Base-by-base conservation (phyloP, 2,113 vertebrate species). In the Erpornis zantholeuca region DNA sequence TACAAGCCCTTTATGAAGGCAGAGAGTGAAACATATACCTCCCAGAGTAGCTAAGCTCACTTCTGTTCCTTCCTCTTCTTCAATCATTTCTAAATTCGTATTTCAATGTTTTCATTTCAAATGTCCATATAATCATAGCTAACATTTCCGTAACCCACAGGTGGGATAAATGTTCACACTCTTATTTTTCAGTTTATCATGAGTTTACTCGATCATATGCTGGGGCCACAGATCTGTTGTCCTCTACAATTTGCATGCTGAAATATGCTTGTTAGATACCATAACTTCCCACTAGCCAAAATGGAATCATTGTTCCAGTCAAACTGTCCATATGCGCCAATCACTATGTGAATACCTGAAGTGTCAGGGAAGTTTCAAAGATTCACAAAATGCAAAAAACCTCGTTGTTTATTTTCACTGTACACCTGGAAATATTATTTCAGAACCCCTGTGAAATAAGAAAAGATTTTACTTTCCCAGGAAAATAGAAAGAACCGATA, bases 111-210 rank as follows among this genome's bases (percentile, higher is more conserved):
- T 38, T 50, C 14, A 40, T 64, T 68, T 68, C 27, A 69, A 44
- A 49, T 77, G 72, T 68, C 49, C 14, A 6, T 56, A 35, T 38
- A 38, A 27, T 40, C 31, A 12, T 36, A 64, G n/a, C 4, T 84
- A 72, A 12, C 4, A 40, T 3, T 84, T 54, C 22, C 2, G 8
- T 23, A 68, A 25, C 6, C 35, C 31, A 45, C 0, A 0, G 44
- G 8, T 40, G 4, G 25, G 11, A 61, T 80, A 82, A 80, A 38
- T 0, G 2, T 64, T 60, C 29, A 45, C 20, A 21, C 20, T 61
- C 71, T 16, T 21, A 13, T 47, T 86, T 80, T 83, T 54, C 35
- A 42, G 3, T 69, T 69, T 56, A 40, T 61, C 3, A 0, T 57
- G 21, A 21, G 1, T 78, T 87, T 73, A 50, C 6, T 45, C 82